Percentiles rank a stretch among this genome's conserved stretches.
Conservation (phyloP, 2,888 invertebrate genomes). For the Hemistola chrysoprasaria region DNA sequence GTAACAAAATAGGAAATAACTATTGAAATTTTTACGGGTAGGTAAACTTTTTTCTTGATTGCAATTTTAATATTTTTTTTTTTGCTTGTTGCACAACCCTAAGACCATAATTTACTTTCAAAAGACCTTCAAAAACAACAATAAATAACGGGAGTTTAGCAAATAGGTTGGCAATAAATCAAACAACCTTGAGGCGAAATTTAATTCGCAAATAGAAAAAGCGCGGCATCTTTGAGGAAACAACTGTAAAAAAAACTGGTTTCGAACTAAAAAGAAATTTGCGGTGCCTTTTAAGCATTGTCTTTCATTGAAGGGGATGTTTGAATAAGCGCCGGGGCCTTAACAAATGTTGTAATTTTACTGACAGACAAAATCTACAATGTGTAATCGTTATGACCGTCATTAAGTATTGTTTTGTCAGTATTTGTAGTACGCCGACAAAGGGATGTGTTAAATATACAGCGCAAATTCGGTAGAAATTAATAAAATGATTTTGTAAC, state of each 20-base stretch:
- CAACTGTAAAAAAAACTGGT: conserved; percentile 13
- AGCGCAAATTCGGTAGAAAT: too few relatives aligned
- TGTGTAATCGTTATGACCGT: conserved; percentile 66
- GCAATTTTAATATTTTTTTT: too few relatives aligned
- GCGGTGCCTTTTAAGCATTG: conserved; percentile 30
- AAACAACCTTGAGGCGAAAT: conserved; percentile 21
- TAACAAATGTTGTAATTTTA: conserved; percentile 39
- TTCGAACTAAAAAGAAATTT: conserved; percentile 21
- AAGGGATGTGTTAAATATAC: conserved; percentile 38
- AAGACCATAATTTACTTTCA: conserved; percentile 17
- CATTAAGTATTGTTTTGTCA: conserved; percentile 72
- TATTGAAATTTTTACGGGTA: too few relatives aligned
- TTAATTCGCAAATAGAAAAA: conserved; percentile 22
- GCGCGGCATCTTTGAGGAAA: conserved; percentile 17
- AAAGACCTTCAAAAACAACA: conserved; percentile 14
- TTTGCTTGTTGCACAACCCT: conserved; percentile 12
- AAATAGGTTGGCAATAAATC: conserved; percentile 22
- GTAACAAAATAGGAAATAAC: too few relatives aligned
- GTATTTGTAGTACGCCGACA: conserved; percentile 64
- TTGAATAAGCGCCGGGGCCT: conserved; percentile 40
- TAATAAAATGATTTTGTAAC: too few relatives aligned
- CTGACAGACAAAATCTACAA: conserved; percentile 59
- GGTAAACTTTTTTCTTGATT: too few relatives aligned
- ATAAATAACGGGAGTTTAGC: conserved; percentile 28
- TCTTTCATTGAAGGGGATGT: conserved; percentile 22